phyloP scores from a whole-genome alignment of 2,888 invertebrate genomes.

The Laspeyria flexula region DNA sequence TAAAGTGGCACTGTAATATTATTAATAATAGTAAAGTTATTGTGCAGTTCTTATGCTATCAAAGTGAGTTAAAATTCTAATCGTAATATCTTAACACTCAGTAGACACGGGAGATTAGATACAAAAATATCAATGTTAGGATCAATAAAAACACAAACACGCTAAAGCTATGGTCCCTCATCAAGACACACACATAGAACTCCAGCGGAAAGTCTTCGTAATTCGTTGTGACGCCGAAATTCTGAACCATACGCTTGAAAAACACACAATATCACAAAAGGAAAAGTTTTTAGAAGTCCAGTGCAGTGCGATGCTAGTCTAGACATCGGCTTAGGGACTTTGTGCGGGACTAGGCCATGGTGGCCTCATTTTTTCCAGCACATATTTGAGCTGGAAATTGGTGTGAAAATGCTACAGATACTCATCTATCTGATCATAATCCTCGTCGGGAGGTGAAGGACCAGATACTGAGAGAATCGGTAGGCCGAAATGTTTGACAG shows the following conservation, averaged over 20 bases:
- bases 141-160: conserved; percentile 65
- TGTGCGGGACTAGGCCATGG: conserved; percentile 77
- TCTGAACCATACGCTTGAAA: conserved; percentile 38
- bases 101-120: conserved; percentile 59
- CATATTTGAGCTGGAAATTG: conserved; percentile 82
- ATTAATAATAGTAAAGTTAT: conserved; percentile 65
- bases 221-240: conserved; percentile 64
- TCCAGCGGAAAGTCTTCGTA: conserved; percentile 57
- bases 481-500: conserved; percentile 88
- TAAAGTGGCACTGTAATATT: conserved; percentile 79
- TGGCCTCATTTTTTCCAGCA: conserved; percentile 80
- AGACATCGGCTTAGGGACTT: conserved; percentile 68
- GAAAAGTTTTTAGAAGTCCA: conserved; percentile 53
- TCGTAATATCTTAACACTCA: conserved; percentile 60
- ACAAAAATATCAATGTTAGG: conserved; percentile 63
- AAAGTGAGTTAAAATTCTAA: conserved; percentile 61
- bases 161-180: conserved; percentile 75
- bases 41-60: conserved; percentile 73
- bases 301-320: conserved; percentile 52
- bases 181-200: conserved; percentile 69
- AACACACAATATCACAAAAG: conserved; percentile 54
- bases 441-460: conserved; percentile 92
- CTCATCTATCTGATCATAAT: conserved; percentile 87
- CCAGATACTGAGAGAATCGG: conserved; percentile 92
- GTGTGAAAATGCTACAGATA: conserved; percentile 87